Evolutionary conservation across 2,797 vertebrate genomes (phyloP), one percentile per base, ranked within the genome.

Genomic region (Ambastaia sidthimunki): DNA sequence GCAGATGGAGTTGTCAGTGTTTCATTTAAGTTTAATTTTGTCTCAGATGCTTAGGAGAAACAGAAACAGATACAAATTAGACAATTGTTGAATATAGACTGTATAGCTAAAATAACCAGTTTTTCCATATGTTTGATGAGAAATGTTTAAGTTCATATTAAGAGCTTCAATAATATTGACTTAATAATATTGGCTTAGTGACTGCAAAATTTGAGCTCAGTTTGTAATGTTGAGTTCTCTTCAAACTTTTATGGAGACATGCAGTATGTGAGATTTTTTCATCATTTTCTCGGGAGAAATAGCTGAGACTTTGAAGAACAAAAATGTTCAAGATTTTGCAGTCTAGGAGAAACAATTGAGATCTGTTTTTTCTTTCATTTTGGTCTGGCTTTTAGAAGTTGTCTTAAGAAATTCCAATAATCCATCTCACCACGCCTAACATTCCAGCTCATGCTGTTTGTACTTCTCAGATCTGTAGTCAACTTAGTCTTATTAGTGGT

Each of bases 341-440:
- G 23, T 16, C 21, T 60, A 15, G 4, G 13, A 60, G 4, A 25
- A 25, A 25, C 5, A 60, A 28, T 15, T 60, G 21, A 60, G 55
- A 62, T 62, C 13, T 62, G 21, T 4, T 6, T 6, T 25, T 59
- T 23, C 23, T 60, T 15, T 16, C 13, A 31, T 31, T 16, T 62
- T 5, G 1, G 10, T 31, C 62, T 75, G 25, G 4, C 12, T 47
- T 62, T 74, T 47, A 7, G 11, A 34, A 34, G 7, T n/a, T 37
- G 60, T 16, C n/a, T 44, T 66, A 41, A 71, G 21, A 21, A 52
- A 15, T 65, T 67, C 62, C 11, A n/a, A 65, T 41, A 23, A 54
- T 21, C 50, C 10, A 37, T 75, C 19, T 54, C 25, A 54, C 25
- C 28, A 4, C 48, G 18, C 37, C 21, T 76, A 57, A 54, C 16